These are phyloP conservation scores for Lepus europaeus DNA, from an alignment of 2,113 vertebrate genomes.

Conservation along the genomic window DNA sequence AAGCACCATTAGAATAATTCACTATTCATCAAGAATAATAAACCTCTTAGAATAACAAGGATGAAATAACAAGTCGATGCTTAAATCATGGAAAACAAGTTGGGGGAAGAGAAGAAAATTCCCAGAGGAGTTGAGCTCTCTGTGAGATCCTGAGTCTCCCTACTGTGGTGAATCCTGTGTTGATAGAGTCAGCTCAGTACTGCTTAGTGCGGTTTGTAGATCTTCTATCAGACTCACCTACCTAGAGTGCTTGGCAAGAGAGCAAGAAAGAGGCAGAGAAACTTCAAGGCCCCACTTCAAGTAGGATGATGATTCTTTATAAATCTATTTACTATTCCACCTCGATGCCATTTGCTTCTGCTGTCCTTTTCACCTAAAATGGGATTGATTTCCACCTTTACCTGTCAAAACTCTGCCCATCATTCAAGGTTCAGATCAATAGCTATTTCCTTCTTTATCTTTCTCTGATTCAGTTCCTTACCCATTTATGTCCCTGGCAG, in stretches of 20 bases:
- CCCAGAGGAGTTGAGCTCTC: constrained; percentile 44
- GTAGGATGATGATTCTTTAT: background rate
- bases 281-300: background rate
- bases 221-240: background rate
- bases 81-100: constrained; percentile 56
- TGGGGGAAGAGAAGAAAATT: background rate
- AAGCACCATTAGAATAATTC: constrained; percentile 81
- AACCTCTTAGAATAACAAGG: constrained; percentile 81
- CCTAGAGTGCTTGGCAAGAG: background rate
- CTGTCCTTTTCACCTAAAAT: background rate
- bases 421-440: constrained; percentile 2
- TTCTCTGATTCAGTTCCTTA: background rate
- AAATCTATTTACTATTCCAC: background rate
- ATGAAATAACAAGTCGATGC: constrained; percentile 74
- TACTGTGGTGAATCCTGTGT: background rate
- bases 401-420: background rate
- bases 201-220: background rate
- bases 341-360: background rate
- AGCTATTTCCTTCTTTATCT: constrained; percentile 1
- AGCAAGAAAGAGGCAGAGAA: fast-evolving
- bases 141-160: background rate
- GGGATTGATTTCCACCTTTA: constrained; percentile 16
- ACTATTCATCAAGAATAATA: constrained; percentile 83
- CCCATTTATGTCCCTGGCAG: background rate
- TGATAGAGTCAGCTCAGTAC: background rate